Base-by-base conservation (phyloP, 37 sponge, comb jelly and placozoan genomes). In the Lycopodina hypogea region DNA sequence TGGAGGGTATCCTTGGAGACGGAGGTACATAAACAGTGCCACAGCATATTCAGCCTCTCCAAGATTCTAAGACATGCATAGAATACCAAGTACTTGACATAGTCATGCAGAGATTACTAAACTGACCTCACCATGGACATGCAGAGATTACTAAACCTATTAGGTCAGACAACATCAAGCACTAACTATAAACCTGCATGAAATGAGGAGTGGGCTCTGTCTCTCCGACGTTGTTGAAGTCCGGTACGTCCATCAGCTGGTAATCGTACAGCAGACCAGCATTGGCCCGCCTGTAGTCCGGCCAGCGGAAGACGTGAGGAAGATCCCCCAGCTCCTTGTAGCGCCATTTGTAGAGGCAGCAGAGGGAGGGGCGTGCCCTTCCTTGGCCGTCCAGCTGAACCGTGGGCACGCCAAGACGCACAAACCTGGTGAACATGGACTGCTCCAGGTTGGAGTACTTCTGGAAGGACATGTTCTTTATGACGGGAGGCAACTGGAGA, bases 381-480 rank as follows among this genome's bases (percentile, higher is more conserved):
- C 99, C 99, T 82, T 98, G 99, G n/a, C 89, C 94, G 67, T 98
- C 99, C 75, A 98, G 88, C 74, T 98, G 94, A 38, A 96, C 76
- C 9, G 92, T 80, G 12, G 99, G 99, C 0, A 98, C 99, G n/a
- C 99, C 96, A 39, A 95, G 86, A 0, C 95, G 81, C 17, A 98
- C 92, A 84, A 98, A 98, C 24, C 99, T 85, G 9, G 99, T 87
- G 76, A 98, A 98, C 80, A 98, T 63, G 22, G 90, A 86, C 92
- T 98, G 99, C 67, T 98, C 99, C 99, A 98, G 93, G 81, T 98
- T 98, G 57, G 92, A 93, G 84, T 86, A 98, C 90, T 96, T 96
- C 88, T 98, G 99, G 78, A 98, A 98, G 42, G 99, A 92, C 96
- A 96, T 96, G 90, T 98, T 98, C 86, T 98, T 85, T 52, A 98